phyloP scores from a whole-genome alignment of 92 coral and sea anemone genomes.

The Palythoa grandis region DNA sequence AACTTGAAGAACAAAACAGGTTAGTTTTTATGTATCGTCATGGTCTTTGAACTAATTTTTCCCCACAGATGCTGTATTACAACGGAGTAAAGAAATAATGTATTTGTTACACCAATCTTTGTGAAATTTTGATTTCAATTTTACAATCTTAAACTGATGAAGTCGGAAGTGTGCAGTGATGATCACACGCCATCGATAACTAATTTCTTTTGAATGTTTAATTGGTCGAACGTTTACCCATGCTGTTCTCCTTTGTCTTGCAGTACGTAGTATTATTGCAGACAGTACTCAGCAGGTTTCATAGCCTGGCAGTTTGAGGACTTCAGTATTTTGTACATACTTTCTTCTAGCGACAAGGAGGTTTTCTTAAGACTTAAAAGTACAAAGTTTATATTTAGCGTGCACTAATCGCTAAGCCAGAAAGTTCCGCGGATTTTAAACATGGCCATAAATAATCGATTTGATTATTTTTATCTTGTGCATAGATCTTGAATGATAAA shows the following conservation, averaged over 20 bases:
- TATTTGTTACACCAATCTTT: too few species aligned
- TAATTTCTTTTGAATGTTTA: not conserved
- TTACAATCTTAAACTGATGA: not conserved
- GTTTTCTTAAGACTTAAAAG: not conserved
- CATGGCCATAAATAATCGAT: not conserved
- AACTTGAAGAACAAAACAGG: constrained; percentile 46
- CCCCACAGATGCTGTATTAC: not conserved
- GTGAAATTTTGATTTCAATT: not conserved
- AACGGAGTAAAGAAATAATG: not conserved
- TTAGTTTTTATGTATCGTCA: not conserved
- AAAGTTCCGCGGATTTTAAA: too few species aligned
- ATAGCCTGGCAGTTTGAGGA: not conserved
- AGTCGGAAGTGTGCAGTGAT: not conserved
- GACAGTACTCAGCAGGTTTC: not conserved
- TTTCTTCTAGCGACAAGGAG: not conserved
- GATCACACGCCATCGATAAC: not conserved
- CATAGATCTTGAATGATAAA: not conserved
- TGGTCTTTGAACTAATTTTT: not conserved
- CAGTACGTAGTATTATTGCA: not conserved
- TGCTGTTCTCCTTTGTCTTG: not conserved
- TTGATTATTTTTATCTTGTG: not conserved
- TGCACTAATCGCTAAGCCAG: too few species aligned
- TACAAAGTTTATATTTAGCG: too few species aligned
- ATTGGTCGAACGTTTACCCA: not conserved
- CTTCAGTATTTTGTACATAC: too few species aligned